phyloP scores from a whole-genome alignment of 2,797 vertebrate genomes.

The Platalea minor region DNA sequence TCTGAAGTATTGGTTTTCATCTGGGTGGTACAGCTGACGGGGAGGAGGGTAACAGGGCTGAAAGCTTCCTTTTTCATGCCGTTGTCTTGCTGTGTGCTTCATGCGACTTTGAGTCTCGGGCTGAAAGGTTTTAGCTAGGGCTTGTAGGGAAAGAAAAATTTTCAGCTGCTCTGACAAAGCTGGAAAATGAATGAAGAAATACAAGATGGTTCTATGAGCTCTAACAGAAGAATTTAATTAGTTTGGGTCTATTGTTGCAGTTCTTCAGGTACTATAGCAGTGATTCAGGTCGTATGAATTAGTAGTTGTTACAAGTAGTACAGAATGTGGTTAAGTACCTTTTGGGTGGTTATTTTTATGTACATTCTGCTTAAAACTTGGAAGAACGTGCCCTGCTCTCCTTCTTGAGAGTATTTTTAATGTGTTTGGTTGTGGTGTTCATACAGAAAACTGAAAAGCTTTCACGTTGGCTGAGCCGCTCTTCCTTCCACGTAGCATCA shows the following conservation, averaged over 20 bases:
- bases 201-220: not conserved
- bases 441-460: not conserved
- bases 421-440: not conserved
- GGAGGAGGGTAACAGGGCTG: not conserved
- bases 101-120: rapidly evolving
- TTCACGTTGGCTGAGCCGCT: not conserved
- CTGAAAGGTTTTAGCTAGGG: not conserved
- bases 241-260: not conserved
- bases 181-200: not conserved
- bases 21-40: not conserved
- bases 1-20: not conserved
- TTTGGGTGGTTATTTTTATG: not conserved
- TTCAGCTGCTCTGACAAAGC: not conserved
- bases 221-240: not conserved
- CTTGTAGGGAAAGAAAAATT: not conserved
- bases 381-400: not conserved
- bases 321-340: not conserved
- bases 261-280: not conserved
- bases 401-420: not conserved
- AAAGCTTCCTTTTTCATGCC: not conserved
- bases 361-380: not conserved
- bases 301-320: not conserved
- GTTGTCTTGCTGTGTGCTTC: not conserved
- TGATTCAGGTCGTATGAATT: not conserved
- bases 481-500: not conserved